Percentiles rank a stretch among this genome's conserved stretches.
Conservation (phyloP, 2,797 vertebrate genomes). For the Sitta carolinensis region DNA sequence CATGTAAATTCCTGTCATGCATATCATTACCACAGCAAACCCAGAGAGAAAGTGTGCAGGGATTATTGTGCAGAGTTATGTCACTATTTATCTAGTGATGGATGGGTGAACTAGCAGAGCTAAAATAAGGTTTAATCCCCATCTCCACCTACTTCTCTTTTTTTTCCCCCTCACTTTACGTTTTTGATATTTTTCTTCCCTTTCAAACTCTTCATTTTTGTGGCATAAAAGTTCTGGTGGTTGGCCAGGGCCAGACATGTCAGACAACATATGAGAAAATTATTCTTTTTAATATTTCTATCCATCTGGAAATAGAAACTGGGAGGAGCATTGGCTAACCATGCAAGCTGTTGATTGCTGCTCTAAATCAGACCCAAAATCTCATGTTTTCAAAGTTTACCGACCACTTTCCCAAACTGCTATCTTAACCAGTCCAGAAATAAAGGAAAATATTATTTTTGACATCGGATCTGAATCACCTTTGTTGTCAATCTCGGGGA, state of each 20-base stretch:
- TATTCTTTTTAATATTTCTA: conserved; percentile 4
- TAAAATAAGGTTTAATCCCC: conserved; percentile 21
- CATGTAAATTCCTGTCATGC: conserved; percentile 36
- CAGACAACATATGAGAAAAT: background rate
- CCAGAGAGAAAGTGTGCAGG: background rate
- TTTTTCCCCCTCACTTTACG: rapidly evolving
- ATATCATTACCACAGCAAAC: conserved; percentile 8
- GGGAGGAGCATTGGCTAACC: background rate
- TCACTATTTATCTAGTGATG: conserved; percentile 13
- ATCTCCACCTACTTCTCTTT: background rate
- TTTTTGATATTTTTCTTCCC: background rate
- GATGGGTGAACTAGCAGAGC: background rate
- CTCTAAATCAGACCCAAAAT: conserved; percentile 19
- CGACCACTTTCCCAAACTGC: background rate
- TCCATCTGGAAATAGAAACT: conserved; percentile 11
- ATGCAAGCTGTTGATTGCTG: background rate
- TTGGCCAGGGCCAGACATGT: background rate
- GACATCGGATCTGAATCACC: background rate
- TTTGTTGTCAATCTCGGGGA: background rate
- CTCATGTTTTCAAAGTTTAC: background rate
- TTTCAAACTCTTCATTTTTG: background rate
- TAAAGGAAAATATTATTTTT: background rate
- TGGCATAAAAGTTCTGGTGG: background rate
- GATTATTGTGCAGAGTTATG: background rate
- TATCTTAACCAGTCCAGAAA: background rate